A percentile compares a stretch with the other conserved stretches of the same genome.
Conservation (phyloP, 2,797 vertebrate species). For the Hozukius guyotensis region DNA sequence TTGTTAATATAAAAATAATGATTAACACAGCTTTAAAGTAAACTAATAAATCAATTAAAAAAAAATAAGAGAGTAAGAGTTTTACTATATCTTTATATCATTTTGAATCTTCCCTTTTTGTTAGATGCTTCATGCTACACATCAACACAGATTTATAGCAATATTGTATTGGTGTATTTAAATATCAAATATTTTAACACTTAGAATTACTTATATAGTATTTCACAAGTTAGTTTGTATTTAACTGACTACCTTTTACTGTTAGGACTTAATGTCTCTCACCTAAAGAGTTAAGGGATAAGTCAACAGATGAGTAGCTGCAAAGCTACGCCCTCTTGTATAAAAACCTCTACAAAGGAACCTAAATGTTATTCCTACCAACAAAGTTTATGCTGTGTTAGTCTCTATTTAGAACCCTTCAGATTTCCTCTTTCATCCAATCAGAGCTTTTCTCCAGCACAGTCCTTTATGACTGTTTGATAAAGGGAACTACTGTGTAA, state of each 20-base stretch:
- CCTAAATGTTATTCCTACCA: slow-evolving; percentile 20
- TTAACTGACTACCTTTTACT: neutral
- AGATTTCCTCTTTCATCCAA: slow-evolving; percentile 1
- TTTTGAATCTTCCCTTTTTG: neutral
- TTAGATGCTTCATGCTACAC: neutral
- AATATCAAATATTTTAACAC: neutral
- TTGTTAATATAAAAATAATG: neutral
- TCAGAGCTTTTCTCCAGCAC: neutral
- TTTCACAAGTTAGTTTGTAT: neutral
- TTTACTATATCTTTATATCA: neutral
- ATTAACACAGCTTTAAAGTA: neutral
- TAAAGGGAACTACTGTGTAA: slow-evolving; percentile 27
- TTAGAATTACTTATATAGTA: neutral
- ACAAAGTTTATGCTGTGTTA: neutral
- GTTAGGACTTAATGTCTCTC: neutral
- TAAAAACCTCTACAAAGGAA: neutral
- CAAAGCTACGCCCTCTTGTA: neutral
- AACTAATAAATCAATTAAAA: neutral
- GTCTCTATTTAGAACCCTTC: slow-evolving; percentile 11
- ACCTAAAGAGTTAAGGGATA: neutral
- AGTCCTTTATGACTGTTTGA: slow-evolving; percentile 20
- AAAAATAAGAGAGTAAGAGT: neutral
- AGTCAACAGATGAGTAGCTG: neutral
- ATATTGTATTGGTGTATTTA: neutral
- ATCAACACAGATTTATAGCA: neutral